Conservation (phyloP, 2,113 vertebrate genomes). For the Dolichotis patagonum region DNA sequence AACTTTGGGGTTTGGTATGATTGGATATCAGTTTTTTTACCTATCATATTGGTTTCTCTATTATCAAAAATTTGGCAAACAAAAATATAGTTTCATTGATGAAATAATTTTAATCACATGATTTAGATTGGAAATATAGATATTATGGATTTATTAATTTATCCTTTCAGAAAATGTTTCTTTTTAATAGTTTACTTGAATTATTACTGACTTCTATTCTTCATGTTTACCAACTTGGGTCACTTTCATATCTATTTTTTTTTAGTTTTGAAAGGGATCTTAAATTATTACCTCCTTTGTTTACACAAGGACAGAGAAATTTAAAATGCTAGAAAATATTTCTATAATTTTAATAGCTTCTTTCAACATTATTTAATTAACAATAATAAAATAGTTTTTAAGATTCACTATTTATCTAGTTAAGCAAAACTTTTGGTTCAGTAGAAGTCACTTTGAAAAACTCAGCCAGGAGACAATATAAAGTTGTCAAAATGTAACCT, state of each 20-base stretch:
- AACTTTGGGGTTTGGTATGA: background rate
- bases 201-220: background rate
- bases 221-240: background rate
- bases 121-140: background rate
- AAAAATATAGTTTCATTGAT: background rate
- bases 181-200: background rate
- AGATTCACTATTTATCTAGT: conserved; percentile 9
- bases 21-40: background rate
- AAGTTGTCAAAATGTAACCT: conserved; percentile 17
- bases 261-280: background rate
- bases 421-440: conserved; percentile 7
- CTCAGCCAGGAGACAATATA: background rate
- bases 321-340: conserved; percentile 27
- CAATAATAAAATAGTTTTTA: background rate
- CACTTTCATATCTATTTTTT: background rate
- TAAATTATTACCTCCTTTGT: background rate
- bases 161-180: conserved; percentile 10
- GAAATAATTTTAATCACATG: background rate
- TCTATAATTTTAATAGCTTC: background rate
- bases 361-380: background rate
- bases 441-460: background rate
- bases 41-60: background rate
- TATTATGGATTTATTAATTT: background rate
- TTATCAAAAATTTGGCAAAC: background rate
- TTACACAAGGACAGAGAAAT: background rate